These are phyloP conservation scores for Agrotis ipsilon DNA, from an alignment of 2,888 invertebrate species.

Conservation along the genomic window DNA sequence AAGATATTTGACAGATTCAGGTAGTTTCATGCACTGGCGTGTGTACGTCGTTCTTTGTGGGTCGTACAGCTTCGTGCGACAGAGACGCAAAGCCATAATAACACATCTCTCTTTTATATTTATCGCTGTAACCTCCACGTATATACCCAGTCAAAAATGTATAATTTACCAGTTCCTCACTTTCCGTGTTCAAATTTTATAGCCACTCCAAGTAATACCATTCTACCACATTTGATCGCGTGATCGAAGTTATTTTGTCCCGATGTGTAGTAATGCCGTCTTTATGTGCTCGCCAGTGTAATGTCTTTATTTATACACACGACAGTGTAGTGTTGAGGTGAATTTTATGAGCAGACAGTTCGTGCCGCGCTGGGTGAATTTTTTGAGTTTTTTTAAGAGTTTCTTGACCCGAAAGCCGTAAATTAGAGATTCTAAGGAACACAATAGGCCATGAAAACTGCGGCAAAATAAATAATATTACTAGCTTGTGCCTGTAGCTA, in stretches of 20 bases:
- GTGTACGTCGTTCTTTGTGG: too few species aligned
- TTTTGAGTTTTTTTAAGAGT: conserved; percentile 11
- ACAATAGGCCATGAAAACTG: not conserved
- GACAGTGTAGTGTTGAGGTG: conserved; percentile 45
- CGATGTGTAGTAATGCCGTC: conserved; percentile 63
- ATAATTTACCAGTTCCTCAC: conserved; percentile 50
- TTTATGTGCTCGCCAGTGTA: conserved; percentile 66
- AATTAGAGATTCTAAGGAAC: not conserved
- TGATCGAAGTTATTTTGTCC: conserved; percentile 73
- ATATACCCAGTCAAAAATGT: not conserved
- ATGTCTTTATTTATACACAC: conserved; percentile 73
- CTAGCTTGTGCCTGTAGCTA: too few species aligned
- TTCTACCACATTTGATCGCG: conserved; percentile 68
- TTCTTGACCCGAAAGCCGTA: conserved; percentile 1
- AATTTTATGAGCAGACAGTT: conserved; percentile 47
- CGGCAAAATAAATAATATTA: not conserved
- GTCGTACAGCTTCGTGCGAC: too few species aligned
- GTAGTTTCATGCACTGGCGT: too few species aligned
- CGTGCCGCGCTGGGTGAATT: conserved; percentile 21
- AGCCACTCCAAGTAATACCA: conserved; percentile 58
- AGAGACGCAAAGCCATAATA: too few species aligned
- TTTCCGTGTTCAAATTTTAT: conserved; percentile 57
- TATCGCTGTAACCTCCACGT: too few species aligned
- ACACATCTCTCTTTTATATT: too few species aligned
- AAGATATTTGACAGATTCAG: too few species aligned